Evolutionary conservation across 2,888 invertebrate genomes (phyloP).

Genomic region (Plusia festucae): DNA sequence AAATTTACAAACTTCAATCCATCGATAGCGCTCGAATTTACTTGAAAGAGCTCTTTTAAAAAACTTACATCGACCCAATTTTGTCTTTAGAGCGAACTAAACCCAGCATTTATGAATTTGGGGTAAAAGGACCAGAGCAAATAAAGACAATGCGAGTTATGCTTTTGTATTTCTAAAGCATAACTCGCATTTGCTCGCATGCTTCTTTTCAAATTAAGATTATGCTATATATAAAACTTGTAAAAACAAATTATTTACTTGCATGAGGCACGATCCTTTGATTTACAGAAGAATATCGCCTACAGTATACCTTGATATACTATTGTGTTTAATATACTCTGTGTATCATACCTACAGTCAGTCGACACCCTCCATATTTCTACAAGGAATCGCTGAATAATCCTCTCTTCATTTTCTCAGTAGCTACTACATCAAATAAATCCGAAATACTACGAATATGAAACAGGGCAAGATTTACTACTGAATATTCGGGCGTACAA

Average conservation of each 20-base stretch:
- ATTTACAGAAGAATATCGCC: too few species aligned
- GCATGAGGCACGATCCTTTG: too few species aligned
- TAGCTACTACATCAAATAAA: neutral
- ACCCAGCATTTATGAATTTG: neutral
- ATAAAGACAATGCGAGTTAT: neutral
- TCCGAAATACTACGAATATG: neutral
- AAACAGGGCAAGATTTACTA: neutral
- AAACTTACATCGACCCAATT: slow-evolving; percentile 47
- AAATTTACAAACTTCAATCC: slow-evolving; percentile 27
- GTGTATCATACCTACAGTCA: too few species aligned
- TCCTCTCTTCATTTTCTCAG: neutral
- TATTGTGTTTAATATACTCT: too few species aligned
- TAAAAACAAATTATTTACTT: too few species aligned
- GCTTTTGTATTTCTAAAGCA: neutral
- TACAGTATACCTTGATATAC: too few species aligned
- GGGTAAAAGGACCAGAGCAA: neutral
- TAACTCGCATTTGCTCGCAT: too few species aligned
- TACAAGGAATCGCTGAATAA: neutral
- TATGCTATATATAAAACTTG: too few species aligned
- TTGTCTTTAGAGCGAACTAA: slow-evolving; percentile 21
- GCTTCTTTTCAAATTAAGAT: too few species aligned
- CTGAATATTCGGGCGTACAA: neutral
- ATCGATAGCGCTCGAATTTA: slow-evolving; percentile 21
- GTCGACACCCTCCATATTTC: neutral
- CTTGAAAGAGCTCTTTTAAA: slow-evolving; percentile 28